phyloP scores from a whole-genome alignment of 2,797 vertebrate genomes.

The Megalops cyprinoides region DNA sequence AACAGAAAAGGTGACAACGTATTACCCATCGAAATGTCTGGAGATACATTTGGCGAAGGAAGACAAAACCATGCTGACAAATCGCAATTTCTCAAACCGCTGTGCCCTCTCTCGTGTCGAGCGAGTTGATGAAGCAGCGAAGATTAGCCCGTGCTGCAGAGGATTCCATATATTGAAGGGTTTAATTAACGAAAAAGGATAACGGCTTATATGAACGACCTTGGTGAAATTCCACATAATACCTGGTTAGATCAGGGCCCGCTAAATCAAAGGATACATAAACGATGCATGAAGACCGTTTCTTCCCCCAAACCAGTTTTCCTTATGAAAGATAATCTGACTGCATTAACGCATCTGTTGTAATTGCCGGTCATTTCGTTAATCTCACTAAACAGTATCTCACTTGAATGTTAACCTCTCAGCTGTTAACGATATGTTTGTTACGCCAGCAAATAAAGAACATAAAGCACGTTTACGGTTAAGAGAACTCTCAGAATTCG shows the following conservation, averaged over 20 bases:
- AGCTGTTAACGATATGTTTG: neutral
- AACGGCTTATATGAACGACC: conserved; percentile 1
- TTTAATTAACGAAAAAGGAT: neutral
- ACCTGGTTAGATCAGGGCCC: neutral
- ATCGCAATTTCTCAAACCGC: neutral
- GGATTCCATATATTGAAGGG: neutral
- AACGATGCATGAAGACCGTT: neutral
- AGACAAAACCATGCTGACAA: neutral
- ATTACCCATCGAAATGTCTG: neutral
- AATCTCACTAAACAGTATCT: neutral
- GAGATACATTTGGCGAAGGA: too few relatives aligned
- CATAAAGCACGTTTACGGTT: neutral
- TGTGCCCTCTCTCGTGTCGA: conserved; percentile 3
- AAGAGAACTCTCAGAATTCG: neutral
- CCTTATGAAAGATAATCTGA: neutral
- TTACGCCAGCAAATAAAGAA: neutral
- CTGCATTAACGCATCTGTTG: neutral
- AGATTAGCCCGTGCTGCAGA: conserved; percentile 3
- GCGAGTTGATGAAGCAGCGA: conserved; percentile 12
- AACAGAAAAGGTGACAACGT: neutral
- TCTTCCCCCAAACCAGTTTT: neutral
- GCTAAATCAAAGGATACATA: neutral
- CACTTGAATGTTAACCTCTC: neutral
- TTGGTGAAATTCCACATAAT: neutral
- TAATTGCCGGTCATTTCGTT: neutral